A percentile compares a stretch with the other conserved stretches of the same genome.
Evolutionary conservation across 2,888 invertebrate genomes (phyloP).

Genomic region (Habroteleia sp.): DNA sequence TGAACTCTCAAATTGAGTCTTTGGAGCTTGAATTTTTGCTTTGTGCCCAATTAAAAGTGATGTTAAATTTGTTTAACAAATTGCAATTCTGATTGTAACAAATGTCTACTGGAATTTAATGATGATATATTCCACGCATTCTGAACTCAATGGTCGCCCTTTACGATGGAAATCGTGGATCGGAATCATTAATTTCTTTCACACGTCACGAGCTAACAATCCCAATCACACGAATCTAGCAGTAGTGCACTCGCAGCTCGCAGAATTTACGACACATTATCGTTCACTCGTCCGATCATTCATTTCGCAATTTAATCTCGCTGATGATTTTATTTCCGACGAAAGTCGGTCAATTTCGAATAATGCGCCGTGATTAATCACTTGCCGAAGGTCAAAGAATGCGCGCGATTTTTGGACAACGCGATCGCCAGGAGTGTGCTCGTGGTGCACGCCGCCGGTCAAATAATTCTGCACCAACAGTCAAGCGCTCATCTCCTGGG

Average conservation of each 20-base stretch:
- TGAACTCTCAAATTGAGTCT: too few species aligned
- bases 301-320: slow-evolving; percentile 27
- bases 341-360: slow-evolving; percentile 3
- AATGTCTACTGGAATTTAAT: too few species aligned
- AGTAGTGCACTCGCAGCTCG: slow-evolving; percentile 22
- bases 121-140: too few species aligned
- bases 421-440: not conserved
- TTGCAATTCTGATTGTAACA: too few species aligned
- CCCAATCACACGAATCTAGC: slow-evolving; percentile 10
- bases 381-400: slow-evolving; percentile 6
- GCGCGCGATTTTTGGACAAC: slow-evolving; percentile 3
- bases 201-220: slow-evolving; percentile 21
- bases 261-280: slow-evolving; percentile 33
- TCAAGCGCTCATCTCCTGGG: slow-evolving; percentile 55
- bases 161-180: slow-evolving; percentile 1
- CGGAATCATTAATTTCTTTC: slow-evolving; percentile 7
- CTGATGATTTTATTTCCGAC: slow-evolving; percentile 32
- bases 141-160: not conserved
- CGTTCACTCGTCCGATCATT: slow-evolving; percentile 31
- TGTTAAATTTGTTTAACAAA: too few species aligned
- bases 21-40: too few species aligned
- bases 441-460: not conserved
- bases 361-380: slow-evolving; percentile 14
- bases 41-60: too few species aligned
- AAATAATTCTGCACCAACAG: slow-evolving; percentile 60